phyloP scores from a whole-genome alignment of 1,140 invertebrate species.

The Aradophagus sp. region DNA sequence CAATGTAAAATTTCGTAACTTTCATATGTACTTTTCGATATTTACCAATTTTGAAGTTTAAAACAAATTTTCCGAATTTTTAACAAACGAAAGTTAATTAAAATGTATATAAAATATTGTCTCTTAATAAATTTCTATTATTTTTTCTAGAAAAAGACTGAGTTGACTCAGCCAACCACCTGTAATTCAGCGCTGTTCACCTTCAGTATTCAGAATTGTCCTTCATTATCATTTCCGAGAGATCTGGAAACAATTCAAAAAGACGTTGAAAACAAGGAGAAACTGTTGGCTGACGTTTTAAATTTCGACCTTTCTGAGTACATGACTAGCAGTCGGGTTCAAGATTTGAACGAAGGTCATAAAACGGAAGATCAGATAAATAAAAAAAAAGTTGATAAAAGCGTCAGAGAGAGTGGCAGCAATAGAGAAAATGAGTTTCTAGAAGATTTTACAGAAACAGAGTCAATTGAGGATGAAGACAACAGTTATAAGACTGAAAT shows the following conservation, averaged over 20 bases:
- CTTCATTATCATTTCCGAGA: slow-evolving; percentile 66
- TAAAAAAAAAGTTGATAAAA: slow-evolving; percentile 6
- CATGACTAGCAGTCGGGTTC: slow-evolving; percentile 62
- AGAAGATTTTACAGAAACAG: slow-evolving; percentile 39
- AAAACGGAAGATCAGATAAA: slow-evolving; percentile 13
- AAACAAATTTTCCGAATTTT: no score
- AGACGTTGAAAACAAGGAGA: slow-evolving; percentile 77
- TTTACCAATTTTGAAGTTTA: no score
- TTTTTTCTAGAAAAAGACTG: no score
- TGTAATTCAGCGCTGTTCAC: slow-evolving; percentile 68
- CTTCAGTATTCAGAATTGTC: slow-evolving; percentile 70
- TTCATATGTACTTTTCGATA: no score
- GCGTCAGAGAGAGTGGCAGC: slow-evolving; percentile 16
- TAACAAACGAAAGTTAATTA: no score
- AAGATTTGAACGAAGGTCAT: slow-evolving; percentile 16
- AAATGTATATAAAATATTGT: no score
- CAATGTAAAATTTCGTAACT: no score
- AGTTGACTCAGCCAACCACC: slow-evolving; percentile 23
- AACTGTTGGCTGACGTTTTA: slow-evolving; percentile 74
- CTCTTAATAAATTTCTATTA: no score
- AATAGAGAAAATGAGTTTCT: slow-evolving; percentile 6
- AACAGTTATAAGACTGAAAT: slow-evolving; percentile 67
- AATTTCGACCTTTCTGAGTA: slow-evolving; percentile 74
- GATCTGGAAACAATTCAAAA: slow-evolving; percentile 75
- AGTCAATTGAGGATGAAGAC: slow-evolving; percentile 61